A percentile compares a stretch with the other conserved stretches of the same genome.
phyloP scores from a whole-genome alignment of 2,113 vertebrate species.

The Myanophis thanlyinensis region DNA sequence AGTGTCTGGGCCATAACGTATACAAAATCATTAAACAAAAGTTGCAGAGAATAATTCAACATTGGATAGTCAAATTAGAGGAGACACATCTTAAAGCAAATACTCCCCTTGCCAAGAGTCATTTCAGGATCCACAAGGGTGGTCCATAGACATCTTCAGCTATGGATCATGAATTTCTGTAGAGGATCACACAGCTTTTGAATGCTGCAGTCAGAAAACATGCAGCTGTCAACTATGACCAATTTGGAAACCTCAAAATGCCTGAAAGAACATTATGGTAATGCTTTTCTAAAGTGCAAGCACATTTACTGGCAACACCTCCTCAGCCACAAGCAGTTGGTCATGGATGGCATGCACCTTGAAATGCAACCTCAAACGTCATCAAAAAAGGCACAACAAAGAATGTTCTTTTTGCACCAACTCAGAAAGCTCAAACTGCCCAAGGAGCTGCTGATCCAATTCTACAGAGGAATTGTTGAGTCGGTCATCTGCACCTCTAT shows the following conservation, averaged over 20 bases:
- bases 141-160: not conserved
- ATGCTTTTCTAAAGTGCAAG: not conserved
- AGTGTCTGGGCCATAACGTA: not conserved
- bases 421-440: too few species aligned
- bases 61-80: not conserved
- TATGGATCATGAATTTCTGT: not conserved
- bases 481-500: too few species aligned
- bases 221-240: not conserved
- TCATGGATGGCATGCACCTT: not conserved
- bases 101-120: not conserved
- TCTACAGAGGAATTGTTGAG: too few species aligned
- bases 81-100: not conserved
- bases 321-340: not conserved
- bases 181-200: not conserved
- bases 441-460: too few species aligned
- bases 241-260: not conserved
- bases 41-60: not conserved
- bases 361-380: not conserved
- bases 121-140: not conserved
- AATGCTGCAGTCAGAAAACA: not conserved
- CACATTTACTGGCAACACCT: not conserved
- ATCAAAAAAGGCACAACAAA: too few species aligned
- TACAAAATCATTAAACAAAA: not conserved
- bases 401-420: too few species aligned
- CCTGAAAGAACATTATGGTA: not conserved